Evolutionary conservation across 2,888 invertebrate genomes (phyloP).

Genomic region (Dryobota labecula): DNA sequence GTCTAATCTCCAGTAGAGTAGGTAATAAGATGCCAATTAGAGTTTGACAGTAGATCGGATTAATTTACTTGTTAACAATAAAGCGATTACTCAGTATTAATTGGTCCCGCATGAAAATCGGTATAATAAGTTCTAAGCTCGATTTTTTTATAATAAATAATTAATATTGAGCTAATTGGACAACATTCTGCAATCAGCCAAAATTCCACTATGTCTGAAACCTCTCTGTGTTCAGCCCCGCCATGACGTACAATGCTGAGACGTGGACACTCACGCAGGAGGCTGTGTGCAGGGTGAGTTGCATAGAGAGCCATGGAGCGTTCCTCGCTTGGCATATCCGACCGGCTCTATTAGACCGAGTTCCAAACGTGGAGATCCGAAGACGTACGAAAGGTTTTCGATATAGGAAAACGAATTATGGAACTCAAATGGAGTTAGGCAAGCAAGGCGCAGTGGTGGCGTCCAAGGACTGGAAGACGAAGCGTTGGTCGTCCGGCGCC

Average conservation of each 20-base stretch:
- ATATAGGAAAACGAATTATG: neutral
- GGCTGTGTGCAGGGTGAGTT: neutral
- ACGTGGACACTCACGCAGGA: neutral
- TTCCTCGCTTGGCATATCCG: neutral
- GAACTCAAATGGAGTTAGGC: neutral
- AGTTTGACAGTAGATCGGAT: conserved; percentile 62
- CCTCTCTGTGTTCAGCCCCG: neutral
- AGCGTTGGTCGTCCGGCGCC: too few relatives aligned
- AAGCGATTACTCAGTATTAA: conserved; percentile 50
- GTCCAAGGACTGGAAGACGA: neutral
- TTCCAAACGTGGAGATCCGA: neutral
- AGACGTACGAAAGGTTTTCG: neutral
- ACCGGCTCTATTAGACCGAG: too few relatives aligned
- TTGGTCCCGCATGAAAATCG: conserved; percentile 37
- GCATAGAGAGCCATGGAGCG: neutral
- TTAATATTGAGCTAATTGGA: too few relatives aligned
- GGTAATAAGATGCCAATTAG: conserved; percentile 73
- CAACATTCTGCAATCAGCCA: neutral
- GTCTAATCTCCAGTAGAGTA: conserved; percentile 43
- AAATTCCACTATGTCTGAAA: neutral
- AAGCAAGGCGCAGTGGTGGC: neutral
- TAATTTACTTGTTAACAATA: conserved; percentile 65
- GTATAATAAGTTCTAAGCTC: conserved; percentile 1
- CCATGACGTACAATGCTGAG: neutral
- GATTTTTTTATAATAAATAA: conserved; percentile 2